phyloP scores from a whole-genome alignment of 2,113 vertebrate species.

The Oncorhynchus masou region DNA sequence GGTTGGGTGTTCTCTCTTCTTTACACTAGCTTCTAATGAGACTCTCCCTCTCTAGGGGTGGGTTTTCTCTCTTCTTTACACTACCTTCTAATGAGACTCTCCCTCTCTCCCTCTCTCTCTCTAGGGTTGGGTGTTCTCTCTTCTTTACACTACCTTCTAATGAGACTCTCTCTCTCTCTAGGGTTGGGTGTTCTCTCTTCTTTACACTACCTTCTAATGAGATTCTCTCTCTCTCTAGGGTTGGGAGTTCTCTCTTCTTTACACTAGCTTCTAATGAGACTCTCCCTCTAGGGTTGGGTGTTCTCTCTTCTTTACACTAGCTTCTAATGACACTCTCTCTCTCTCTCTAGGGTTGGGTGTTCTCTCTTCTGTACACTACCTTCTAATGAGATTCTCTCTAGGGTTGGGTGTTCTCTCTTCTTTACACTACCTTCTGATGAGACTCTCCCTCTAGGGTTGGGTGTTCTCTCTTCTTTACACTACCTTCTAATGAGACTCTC shows the following conservation, averaged over 20 bases:
- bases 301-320: neutral
- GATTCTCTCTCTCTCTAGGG: no score
- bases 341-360: neutral
- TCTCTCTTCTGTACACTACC: neutral
- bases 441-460: neutral
- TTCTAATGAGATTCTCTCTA: neutral
- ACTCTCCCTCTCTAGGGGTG: no score
- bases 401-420: neutral
- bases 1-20: neutral
- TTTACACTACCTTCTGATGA: neutral
- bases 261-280: neutral
- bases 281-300: neutral
- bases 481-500: neutral
- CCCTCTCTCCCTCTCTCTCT: no score
- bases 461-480: neutral
- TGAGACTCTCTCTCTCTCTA: no score
- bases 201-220: neutral
- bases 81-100: neutral
- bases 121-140: neutral
- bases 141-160: neutral
- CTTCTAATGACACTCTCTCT: neutral
- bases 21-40: neutral
- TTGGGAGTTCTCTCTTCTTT: neutral
- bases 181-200: neutral
- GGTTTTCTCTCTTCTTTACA: neutral